Evolutionary conservation across 35 echinoderm and acorn worm species (phyloP).

Genomic region (Apostichopus californicus): DNA sequence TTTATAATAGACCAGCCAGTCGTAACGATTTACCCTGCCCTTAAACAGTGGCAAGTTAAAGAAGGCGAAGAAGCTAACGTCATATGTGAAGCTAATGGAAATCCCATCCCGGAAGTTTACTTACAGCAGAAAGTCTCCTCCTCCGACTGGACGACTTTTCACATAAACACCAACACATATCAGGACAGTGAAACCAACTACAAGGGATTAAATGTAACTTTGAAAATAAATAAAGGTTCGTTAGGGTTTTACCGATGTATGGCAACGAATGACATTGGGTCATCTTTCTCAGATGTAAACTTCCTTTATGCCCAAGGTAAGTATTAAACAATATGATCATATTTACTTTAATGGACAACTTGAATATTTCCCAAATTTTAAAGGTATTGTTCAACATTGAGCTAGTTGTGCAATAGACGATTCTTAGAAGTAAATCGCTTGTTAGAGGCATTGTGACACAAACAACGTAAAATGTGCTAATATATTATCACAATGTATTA

Average conservation of each 20-base stretch:
- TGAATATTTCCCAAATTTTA: too few relatives aligned
- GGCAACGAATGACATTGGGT: background rate
- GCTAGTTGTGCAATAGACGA: too few relatives aligned
- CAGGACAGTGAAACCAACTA: background rate
- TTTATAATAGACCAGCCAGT: background rate
- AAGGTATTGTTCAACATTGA: too few relatives aligned
- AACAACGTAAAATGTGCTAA: too few relatives aligned
- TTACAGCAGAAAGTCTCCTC: background rate
- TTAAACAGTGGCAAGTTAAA: background rate
- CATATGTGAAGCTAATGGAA: background rate
- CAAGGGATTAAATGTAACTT: background rate
- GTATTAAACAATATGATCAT: too few relatives aligned
- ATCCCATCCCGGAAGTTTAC: background rate
- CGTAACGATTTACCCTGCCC: background rate
- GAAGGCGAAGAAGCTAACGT: background rate
- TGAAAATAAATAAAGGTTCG: background rate
- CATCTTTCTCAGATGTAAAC: background rate
- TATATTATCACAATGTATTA: too few relatives aligned
- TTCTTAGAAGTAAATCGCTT: too few relatives aligned
- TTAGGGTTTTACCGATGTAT: background rate
- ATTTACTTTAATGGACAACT: too few relatives aligned
- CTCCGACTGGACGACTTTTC: background rate
- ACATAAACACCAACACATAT: background rate
- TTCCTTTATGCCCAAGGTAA: too few relatives aligned
- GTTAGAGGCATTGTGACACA: too few relatives aligned